A percentile compares a stretch with the other conserved stretches of the same genome.
phyloP scores from a whole-genome alignment of 2,113 vertebrate genomes.

The Tympanuchus pallidicinctus region DNA sequence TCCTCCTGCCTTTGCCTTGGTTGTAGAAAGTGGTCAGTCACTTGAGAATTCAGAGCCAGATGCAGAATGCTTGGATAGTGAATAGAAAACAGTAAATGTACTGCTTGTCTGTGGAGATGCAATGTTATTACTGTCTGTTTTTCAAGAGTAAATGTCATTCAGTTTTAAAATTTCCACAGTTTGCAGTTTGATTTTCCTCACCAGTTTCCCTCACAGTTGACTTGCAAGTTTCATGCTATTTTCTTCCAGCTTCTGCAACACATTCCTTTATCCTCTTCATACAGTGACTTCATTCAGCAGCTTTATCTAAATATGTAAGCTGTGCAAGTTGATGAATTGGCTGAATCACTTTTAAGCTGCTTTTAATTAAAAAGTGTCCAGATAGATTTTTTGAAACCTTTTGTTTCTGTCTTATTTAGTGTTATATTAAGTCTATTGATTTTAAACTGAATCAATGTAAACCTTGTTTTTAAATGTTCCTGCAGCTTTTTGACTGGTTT shows the following conservation, averaged over 20 bases:
- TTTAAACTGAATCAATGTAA: slow-evolving; percentile 31
- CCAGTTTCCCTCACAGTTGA: neutral
- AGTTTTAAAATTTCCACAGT: neutral
- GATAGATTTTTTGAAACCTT: neutral
- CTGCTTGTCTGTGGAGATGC: neutral
- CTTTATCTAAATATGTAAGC: neutral
- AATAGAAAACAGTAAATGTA: neutral
- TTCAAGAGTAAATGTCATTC: neutral
- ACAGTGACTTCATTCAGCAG: neutral
- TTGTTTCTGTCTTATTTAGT: slow-evolving; percentile 4
- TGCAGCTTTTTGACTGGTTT: neutral
- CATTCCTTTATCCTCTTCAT: neutral
- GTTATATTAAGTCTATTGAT: slow-evolving; percentile 27
- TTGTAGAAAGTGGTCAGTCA: neutral
- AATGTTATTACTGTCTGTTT: neutral
- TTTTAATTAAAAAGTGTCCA: slow-evolving; percentile 49
- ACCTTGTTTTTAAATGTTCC: neutral
- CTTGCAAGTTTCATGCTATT: neutral
- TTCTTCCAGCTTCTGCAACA: neutral
- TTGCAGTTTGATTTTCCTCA: slow-evolving; percentile 9
- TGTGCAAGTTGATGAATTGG: neutral
- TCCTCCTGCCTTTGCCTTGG: neutral
- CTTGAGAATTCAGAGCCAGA: neutral
- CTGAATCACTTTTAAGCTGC: slow-evolving; percentile 18
- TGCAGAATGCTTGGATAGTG: neutral